Percentiles rank a stretch among this genome's conserved stretches.
Conservation (phyloP, 2,113 vertebrate genomes). For the Boleophthalmus pectinirostris region DNA sequence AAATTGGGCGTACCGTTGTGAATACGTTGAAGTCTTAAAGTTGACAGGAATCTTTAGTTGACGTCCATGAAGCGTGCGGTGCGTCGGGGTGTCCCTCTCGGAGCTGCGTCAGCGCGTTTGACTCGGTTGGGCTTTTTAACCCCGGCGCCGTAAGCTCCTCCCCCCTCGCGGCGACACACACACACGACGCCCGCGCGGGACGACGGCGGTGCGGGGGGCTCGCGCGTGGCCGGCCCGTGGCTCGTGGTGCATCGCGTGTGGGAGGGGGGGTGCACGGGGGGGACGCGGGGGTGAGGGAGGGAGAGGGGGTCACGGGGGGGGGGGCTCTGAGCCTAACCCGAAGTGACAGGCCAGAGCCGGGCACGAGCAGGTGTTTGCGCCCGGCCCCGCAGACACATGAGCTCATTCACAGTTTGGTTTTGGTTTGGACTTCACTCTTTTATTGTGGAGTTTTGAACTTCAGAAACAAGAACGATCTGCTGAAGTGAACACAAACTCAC, state of each 20-base stretch:
- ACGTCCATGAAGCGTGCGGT: background rate
- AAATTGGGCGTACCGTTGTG: background rate
- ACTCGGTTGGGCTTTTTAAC: conserved; percentile 54
- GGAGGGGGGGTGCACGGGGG: background rate
- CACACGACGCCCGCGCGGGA: conserved; percentile 29
- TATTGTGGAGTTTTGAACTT: background rate
- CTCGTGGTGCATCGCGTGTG: too few relatives aligned
- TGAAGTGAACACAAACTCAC: too few relatives aligned
- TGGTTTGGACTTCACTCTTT: background rate
- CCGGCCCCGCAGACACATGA: conserved; percentile 60
- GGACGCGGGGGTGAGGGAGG: too few relatives aligned
- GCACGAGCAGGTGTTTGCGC: conserved; percentile 79
- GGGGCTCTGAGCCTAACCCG: conserved; percentile 74
- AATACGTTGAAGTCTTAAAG: background rate
- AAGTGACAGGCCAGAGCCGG: conserved; percentile 78
- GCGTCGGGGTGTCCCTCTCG: conserved; percentile 15
- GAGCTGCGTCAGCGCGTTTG: conserved; percentile 18
- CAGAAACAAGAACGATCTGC: background rate
- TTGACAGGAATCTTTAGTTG: background rate
- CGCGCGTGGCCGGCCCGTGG: conserved; percentile 80
- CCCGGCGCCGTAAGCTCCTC: conserved; percentile 54
- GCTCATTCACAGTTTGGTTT: conserved; percentile 19
- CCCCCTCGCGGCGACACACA: background rate
- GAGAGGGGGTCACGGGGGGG: conserved; percentile 31
- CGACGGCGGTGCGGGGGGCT: background rate